Evolutionary conservation across 2,888 invertebrate species (phyloP).

Genomic region (Oscheius sp.): DNA sequence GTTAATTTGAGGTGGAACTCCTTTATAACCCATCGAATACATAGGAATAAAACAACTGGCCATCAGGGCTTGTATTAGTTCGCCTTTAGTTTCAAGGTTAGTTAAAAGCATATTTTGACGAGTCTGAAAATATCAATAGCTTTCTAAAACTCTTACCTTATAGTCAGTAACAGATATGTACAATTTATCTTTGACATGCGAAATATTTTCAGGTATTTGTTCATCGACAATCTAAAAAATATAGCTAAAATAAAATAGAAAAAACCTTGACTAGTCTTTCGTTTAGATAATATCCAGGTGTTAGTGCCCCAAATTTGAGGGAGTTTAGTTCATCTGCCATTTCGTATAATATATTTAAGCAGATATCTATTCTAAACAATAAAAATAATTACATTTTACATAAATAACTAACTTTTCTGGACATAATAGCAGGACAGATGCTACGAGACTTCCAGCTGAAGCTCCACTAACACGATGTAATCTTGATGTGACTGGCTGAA

Average conservation of each 20-base stretch:
- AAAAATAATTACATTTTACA: no score
- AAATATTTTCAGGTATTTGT: constrained; percentile 53
- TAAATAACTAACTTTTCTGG: constrained; percentile 52
- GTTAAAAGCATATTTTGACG: constrained; percentile 57
- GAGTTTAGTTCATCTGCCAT: constrained; percentile 65
- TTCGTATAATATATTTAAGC: constrained; percentile 58
- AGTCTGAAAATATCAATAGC: constrained; percentile 38
- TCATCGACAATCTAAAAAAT: constrained; percentile 49
- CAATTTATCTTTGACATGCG: constrained; percentile 46
- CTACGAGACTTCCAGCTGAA: constrained; percentile 65
- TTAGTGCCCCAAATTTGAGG: constrained; percentile 64
- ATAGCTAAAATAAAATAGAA: not conserved
- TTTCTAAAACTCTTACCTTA: constrained; percentile 30
- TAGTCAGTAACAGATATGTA: constrained; percentile 58
- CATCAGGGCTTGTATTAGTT: constrained; percentile 69
- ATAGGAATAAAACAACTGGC: constrained; percentile 88
- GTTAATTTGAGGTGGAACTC: constrained; percentile 80
- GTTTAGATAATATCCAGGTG: constrained; percentile 65
- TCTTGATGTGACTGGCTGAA: constrained; percentile 42
- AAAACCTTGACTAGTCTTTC: constrained; percentile 51
- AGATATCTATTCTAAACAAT: constrained; percentile 44
- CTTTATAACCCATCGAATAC: constrained; percentile 82
- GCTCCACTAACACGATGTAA: constrained; percentile 58
- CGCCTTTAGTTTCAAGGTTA: constrained; percentile 48
- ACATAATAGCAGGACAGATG: constrained; percentile 52